phyloP scores from a whole-genome alignment of 2,888 invertebrate genomes.

The Rutpela maculata region DNA sequence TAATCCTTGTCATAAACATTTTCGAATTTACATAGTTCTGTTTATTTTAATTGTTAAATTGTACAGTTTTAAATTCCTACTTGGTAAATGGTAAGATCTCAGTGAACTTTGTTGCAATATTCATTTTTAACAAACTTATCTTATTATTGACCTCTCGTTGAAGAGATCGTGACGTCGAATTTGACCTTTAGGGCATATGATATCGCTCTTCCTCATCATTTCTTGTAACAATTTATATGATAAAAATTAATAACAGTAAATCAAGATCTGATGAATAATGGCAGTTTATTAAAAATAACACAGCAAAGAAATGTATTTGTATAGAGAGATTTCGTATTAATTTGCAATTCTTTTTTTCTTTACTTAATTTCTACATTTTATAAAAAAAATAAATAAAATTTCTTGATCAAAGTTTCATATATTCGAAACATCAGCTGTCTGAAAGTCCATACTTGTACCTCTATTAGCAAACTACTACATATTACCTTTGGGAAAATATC shows the following conservation, averaged over 20 bases:
- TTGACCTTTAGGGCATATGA: neutral
- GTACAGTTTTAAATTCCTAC: neutral
- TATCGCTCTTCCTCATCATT: slow-evolving; percentile 7
- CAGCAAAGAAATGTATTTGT: too few species aligned
- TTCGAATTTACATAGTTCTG: neutral
- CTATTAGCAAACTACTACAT: too few species aligned
- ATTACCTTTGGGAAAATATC: too few species aligned
- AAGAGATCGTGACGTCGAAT: neutral
- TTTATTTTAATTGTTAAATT: neutral
- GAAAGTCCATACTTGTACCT: too few species aligned
- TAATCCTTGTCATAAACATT: neutral
- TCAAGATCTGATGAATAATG: neutral
- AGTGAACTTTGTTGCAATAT: neutral
- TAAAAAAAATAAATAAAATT: too few species aligned
- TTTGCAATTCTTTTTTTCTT: too few species aligned
- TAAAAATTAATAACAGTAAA: neutral
- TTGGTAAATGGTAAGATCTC: neutral
- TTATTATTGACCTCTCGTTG: slow-evolving; percentile 7
- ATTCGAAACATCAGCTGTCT: too few species aligned
- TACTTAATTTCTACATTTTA: too few species aligned
- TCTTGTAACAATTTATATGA: slow-evolving; percentile 5
- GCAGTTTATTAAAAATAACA: slow-evolving; percentile 2
- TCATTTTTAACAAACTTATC: neutral
- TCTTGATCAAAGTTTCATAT: too few species aligned
- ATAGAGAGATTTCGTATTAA: too few species aligned